Conservation (phyloP, 2,888 invertebrate genomes). For the Diadegma fenestrale region DNA sequence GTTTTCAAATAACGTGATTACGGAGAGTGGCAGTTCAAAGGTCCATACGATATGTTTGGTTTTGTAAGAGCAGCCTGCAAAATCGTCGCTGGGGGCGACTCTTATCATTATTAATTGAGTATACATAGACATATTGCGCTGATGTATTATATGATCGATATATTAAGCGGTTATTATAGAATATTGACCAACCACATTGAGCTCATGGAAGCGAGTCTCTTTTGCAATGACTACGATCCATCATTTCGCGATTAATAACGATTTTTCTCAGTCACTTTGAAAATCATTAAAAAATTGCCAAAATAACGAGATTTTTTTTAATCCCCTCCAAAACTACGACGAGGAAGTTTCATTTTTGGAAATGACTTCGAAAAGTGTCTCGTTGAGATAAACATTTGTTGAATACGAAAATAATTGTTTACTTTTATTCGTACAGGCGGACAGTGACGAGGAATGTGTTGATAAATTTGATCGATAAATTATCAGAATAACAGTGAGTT, state of each 20-base stretch:
- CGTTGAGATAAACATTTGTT: background rate
- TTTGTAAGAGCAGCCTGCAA: constrained; percentile 72
- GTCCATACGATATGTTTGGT: constrained; percentile 52
- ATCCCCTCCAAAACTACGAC: background rate
- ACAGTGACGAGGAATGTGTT: background rate
- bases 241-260: no score
- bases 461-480: constrained; percentile 6
- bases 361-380: background rate
- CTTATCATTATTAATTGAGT: background rate
- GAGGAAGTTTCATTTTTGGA: background rate
- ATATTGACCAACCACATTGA: background rate
- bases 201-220: background rate
- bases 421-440: background rate
- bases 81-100: constrained; percentile 74
- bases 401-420: background rate
- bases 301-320: background rate
- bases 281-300: background rate
- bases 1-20: constrained; percentile 22
- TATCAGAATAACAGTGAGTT: constrained; percentile 3
- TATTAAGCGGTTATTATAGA: background rate
- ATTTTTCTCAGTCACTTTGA: background rate
- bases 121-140: background rate
- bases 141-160: background rate
- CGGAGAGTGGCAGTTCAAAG: constrained; percentile 45
- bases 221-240: background rate